Evolutionary conservation across 64 coral and sea anemone species (phyloP), one percentile per base, ranked within the genome.

Genomic region (Stylophora pistillata): DNA sequence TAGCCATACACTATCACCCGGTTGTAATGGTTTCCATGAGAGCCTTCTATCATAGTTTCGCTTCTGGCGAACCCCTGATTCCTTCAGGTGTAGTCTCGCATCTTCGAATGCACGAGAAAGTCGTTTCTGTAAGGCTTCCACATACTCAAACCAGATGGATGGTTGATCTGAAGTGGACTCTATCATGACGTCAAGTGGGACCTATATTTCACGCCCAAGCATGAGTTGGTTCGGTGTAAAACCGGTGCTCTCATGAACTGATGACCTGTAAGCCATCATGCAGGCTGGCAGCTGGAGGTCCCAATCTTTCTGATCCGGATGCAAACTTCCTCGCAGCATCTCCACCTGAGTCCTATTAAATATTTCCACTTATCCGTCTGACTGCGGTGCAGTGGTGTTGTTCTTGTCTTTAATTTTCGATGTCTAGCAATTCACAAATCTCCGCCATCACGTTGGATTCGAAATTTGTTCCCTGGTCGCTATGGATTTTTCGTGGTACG

Each of bases 401-500:
- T 90, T 26, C 82, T n/a, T n/a, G n/a, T n/a, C n/a, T n/a, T n/a
- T n/a, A n/a, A n/a, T n/a, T n/a, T n/a, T n/a, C n/a, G n/a, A n/a
- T n/a, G n/a, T n/a, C n/a, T 33, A 93, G 53, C 3, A 93, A 56
- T 47, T 79, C 78, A 85, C 92, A 94, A 14, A 90, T 74, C 86
- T 90, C 74, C 23, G 54, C 61, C 53, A 94, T 90, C 28, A 94
- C 93, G 79, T 94, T 71, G 2, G 93, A 94, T 47, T 94, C 74
- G 68, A 87, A 87, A 66, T 90, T 94, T 15, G 78, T 76, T 21
- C 91, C 91, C 74, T 94, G 86, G 56, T 94, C 85, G 30, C 85
- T 88, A 55, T 93, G 85, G 20, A 88, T 73, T 56, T 93, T 72
- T n/a, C 84, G 18, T 9, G 91, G 84, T 14, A 89, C 92, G 54